Evolutionary conservation across 2,113 vertebrate genomes (phyloP).

Genomic region (Camelus bactrianus): DNA sequence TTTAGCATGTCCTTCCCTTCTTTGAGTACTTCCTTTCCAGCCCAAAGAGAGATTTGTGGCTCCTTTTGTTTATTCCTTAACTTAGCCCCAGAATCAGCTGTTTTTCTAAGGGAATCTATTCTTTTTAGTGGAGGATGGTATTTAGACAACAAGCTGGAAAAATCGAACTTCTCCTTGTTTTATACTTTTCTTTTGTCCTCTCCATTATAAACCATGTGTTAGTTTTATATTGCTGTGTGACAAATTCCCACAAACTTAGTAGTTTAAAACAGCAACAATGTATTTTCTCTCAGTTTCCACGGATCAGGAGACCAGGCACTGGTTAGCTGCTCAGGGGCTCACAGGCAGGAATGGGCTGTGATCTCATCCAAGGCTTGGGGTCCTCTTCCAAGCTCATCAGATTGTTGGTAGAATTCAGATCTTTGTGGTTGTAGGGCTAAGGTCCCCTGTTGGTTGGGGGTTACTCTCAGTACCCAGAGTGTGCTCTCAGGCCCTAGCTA

Average conservation of each 20-base stretch:
- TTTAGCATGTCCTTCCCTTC: not conserved
- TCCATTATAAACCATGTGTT: not conserved
- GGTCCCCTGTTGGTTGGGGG: accelerated
- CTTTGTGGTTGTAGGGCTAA: not conserved
- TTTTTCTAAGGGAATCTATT: not conserved
- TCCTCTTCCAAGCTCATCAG: not conserved
- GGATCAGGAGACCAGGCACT: not conserved
- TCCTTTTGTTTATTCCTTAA: not conserved
- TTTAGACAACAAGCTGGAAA: not conserved
- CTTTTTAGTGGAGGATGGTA: not conserved
- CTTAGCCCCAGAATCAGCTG: not conserved
- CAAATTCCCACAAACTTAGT: not conserved
- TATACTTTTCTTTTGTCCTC: not conserved
- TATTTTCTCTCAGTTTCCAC: not conserved
- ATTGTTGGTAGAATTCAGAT: not conserved
- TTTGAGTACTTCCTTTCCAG: not conserved
- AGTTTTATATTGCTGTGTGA: not conserved
- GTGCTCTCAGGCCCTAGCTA: too few relatives aligned
- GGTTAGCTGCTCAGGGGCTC: not conserved
- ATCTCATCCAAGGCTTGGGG: not conserved
- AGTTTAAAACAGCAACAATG: not conserved
- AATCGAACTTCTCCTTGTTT: not conserved
- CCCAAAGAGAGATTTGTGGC: not conserved
- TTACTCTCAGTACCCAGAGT: not conserved
- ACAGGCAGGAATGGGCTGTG: not conserved